A percentile compares a stretch with the other conserved stretches of the same genome.
These are phyloP conservation scores for Acropora yongei DNA, from an alignment of 64 coral and sea anemone genomes.

Conservation along the genomic window DNA sequence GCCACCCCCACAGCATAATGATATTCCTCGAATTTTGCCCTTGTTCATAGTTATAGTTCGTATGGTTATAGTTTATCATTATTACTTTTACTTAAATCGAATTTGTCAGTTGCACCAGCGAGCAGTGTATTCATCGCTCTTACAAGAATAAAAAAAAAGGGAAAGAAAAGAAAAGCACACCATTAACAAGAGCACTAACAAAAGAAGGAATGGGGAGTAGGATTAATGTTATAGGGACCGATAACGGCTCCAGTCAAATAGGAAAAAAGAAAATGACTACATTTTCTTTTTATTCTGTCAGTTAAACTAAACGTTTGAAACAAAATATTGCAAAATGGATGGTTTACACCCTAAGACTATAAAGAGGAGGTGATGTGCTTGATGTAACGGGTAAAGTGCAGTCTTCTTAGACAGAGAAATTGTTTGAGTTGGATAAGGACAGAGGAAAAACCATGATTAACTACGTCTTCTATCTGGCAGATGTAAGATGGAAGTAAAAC, in stretches of 20 bases:
- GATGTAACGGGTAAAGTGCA: slow-evolving; percentile 25
- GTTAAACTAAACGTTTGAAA: neutral
- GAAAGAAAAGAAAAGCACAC: too few species aligned
- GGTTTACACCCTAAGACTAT: slow-evolving; percentile 15
- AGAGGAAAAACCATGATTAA: slow-evolving; percentile 52
- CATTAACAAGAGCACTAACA: neutral
- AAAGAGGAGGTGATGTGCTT: slow-evolving; percentile 39
- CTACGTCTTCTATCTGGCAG: slow-evolving; percentile 45
- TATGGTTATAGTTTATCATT: neutral
- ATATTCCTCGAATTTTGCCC: neutral
- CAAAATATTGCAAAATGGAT: neutral
- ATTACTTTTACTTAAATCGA: neutral
- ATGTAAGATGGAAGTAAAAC: slow-evolving; percentile 48
- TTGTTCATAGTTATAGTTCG: neutral
- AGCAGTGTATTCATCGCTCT: neutral
- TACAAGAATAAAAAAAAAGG: neutral
- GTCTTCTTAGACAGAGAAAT: slow-evolving; percentile 48
- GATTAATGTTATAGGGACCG: slow-evolving; percentile 16
- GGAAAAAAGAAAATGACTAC: neutral
- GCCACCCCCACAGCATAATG: neutral
- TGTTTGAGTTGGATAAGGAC: slow-evolving; percentile 42
- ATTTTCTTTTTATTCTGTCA: neutral
- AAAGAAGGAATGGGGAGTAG: neutral
- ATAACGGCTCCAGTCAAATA: neutral
- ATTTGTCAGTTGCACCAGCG: neutral